Conservation (phyloP, 2,888 invertebrate genomes). For the Lasiommata megera region DNA sequence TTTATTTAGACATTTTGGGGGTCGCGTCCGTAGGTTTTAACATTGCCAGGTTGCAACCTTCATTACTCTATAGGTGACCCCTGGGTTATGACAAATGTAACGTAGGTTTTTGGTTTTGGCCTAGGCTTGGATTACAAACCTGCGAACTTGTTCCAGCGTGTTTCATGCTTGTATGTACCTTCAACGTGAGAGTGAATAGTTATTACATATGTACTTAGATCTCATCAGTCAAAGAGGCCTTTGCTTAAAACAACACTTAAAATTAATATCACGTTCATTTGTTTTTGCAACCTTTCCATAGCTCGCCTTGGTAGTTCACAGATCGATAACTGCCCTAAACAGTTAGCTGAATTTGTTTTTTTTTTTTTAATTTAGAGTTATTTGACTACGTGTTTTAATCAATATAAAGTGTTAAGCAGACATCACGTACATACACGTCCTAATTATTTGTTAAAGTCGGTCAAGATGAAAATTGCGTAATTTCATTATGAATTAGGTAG, state of each 20-base stretch:
- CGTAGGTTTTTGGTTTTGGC: no score
- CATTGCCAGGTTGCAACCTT: no score
- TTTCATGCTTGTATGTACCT: no score
- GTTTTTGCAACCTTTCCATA: slow-evolving; percentile 28
- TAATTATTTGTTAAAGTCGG: slow-evolving; percentile 55
- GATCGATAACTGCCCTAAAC: slow-evolving; percentile 9
- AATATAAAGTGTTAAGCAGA: slow-evolving; percentile 26
- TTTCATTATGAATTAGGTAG: slow-evolving; percentile 42
- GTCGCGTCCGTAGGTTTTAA: no score
- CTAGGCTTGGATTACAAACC: no score
- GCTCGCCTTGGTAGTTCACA: slow-evolving; percentile 29
- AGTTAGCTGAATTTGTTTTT: background rate
- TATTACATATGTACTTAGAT: no score
- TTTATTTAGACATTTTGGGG: slow-evolving; percentile 42
- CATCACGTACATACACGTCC: slow-evolving; percentile 46
- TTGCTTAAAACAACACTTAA: no score
- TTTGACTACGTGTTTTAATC: slow-evolving; percentile 29
- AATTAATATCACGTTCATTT: slow-evolving; percentile 37
- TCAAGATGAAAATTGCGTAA: slow-evolving; percentile 59
- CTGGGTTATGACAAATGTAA: no score
- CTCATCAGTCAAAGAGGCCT: no score
- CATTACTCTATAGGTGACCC: no score
- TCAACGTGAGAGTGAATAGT: no score
- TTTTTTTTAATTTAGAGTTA: slow-evolving; percentile 18
- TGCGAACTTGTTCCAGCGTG: no score